Evolutionary conservation across 2,888 invertebrate species (phyloP).

Genomic region (Nasonovia ribisnigri): DNA sequence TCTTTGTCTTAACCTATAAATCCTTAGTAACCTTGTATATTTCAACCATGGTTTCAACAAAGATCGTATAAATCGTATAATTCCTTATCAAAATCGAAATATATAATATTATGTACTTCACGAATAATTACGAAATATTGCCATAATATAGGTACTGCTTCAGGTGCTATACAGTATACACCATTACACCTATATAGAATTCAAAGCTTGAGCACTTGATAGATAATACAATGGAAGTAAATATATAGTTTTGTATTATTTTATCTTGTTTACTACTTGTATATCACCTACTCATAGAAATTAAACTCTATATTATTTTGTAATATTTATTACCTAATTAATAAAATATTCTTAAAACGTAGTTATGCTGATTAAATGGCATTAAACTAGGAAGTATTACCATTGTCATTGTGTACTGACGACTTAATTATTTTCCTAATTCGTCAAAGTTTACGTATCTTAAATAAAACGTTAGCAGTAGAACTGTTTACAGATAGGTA

Average conservation of each 20-base stretch:
- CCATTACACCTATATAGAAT: too few species aligned
- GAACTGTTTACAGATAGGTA: not conserved
- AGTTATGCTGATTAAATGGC: not conserved
- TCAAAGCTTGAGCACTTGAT: not conserved
- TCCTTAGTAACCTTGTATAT: too few species aligned
- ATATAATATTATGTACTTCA: too few species aligned
- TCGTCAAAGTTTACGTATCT: not conserved
- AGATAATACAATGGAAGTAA: not conserved
- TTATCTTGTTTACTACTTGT: slow-evolving; percentile 6
- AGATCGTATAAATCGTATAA: too few species aligned
- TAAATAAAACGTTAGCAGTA: not conserved
- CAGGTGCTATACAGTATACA: too few species aligned
- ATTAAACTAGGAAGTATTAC: slow-evolving; percentile 17
- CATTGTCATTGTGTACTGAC: not conserved
- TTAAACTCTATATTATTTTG: not conserved
- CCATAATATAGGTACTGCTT: not conserved
- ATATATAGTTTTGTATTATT: not conserved
- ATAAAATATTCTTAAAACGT: not conserved
- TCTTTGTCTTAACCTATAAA: too few species aligned
- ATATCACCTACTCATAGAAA: not conserved
- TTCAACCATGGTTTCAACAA: too few species aligned
- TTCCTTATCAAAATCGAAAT: not conserved
- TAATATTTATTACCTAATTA: not conserved
- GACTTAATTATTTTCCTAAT: slow-evolving; percentile 8
- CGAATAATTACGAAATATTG: not conserved